A percentile compares a stretch with the other conserved stretches of the same genome.
These are phyloP conservation scores for Drosophila percnosoma DNA, from an alignment of 2,888 invertebrate species.

Conservation along the genomic window DNA sequence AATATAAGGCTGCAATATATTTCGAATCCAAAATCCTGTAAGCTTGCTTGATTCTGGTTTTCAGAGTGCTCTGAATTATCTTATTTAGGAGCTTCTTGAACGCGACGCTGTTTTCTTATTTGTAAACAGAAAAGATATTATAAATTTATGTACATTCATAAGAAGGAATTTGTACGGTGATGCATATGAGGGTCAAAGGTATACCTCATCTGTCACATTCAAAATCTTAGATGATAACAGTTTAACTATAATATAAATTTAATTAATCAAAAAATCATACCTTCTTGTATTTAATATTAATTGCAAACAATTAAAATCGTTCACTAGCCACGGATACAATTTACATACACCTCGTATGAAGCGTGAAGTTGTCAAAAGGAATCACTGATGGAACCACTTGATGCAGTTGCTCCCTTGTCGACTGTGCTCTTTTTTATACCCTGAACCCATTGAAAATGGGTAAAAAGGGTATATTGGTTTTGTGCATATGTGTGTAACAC, in stretches of 20 bases:
- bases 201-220: not conserved
- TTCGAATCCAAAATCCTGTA: not conserved
- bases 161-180: not conserved
- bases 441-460: too few relatives aligned
- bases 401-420: slow-evolving; percentile 38
- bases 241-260: not conserved
- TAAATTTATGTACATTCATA: not conserved
- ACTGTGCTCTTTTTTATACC: slow-evolving; percentile 50
- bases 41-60: not conserved
- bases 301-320: slow-evolving; percentile 5
- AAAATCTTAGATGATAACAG: not conserved
- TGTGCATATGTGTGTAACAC: too few relatives aligned
- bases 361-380: slow-evolving; percentile 51
- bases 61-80: not conserved
- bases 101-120: not conserved
- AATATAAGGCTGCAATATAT: not conserved
- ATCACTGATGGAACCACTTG: slow-evolving; percentile 38
- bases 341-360: slow-evolving; percentile 29
- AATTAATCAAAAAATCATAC: not conserved
- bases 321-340: slow-evolving; percentile 20
- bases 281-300: not conserved
- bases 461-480: too few relatives aligned
- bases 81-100: not conserved
- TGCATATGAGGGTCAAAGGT: not conserved
- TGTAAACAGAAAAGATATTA: not conserved